Evolutionary conservation across 2,888 invertebrate genomes (phyloP).

Genomic region (Agriotes lineatus): DNA sequence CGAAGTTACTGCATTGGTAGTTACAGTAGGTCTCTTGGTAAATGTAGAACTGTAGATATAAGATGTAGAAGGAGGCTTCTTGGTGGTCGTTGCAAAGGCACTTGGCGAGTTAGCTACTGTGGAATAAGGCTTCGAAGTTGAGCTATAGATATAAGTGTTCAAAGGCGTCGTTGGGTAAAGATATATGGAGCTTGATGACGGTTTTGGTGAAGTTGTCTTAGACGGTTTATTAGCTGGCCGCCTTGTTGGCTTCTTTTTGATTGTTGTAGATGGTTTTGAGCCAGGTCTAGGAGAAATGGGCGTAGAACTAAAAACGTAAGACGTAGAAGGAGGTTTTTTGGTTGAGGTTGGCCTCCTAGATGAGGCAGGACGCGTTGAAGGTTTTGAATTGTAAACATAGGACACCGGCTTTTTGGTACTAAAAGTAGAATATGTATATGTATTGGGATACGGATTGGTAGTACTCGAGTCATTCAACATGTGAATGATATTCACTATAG

Average conservation of each 20-base stretch:
- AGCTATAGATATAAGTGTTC: conserved; percentile 40
- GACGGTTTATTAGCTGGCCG: conserved; percentile 25
- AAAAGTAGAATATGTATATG: conserved; percentile 32
- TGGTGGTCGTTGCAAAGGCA: conserved; percentile 54
- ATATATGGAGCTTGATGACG: conserved; percentile 14
- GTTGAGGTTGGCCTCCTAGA: conserved; percentile 29
- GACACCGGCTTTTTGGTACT: conserved; percentile 48
- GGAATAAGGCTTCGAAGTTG: conserved; percentile 60
- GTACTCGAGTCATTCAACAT: conserved; percentile 70
- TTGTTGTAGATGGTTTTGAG: conserved; percentile 42
- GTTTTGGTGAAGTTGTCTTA: conserved; percentile 9
- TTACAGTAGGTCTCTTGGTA: conserved; percentile 54
- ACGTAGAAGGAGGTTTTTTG: conserved; percentile 65
- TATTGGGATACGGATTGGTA: conserved; percentile 12
- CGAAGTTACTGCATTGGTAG: conserved; percentile 48
- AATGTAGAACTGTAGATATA: conserved; percentile 61
- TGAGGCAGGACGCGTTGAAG: conserved; percentile 48
- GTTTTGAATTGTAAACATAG: conserved; percentile 6
- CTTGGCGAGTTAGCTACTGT: conserved; percentile 55
- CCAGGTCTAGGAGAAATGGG: conserved; percentile 55
- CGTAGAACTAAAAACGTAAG: conserved; percentile 64
- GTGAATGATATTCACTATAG: conserved; percentile 73
- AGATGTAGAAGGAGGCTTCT: conserved; percentile 64
- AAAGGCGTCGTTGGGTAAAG: conserved; percentile 47
- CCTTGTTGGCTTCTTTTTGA: conserved; percentile 25